phyloP scores from a whole-genome alignment of 2,113 vertebrate species.

The Chionis minor region DNA sequence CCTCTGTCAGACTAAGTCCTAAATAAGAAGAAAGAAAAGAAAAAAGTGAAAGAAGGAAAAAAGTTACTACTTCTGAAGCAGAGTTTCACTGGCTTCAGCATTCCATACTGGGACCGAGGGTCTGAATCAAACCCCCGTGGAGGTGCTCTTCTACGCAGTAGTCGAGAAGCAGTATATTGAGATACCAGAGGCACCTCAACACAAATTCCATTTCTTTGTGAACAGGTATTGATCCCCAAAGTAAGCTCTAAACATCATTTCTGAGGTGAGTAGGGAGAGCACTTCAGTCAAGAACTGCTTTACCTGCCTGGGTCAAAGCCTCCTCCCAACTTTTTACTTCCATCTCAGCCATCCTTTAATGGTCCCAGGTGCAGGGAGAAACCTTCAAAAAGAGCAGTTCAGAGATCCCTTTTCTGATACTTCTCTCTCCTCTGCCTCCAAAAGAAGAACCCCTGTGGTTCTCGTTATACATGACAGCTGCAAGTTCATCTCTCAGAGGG shows the following conservation, averaged over 20 bases:
- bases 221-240: background rate
- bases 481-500: background rate
- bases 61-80: background rate
- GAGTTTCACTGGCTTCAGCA: background rate
- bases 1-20: background rate
- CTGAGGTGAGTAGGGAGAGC: background rate
- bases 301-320: background rate
- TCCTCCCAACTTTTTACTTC: background rate
- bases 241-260: background rate
- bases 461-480: background rate
- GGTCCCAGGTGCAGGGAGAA: background rate
- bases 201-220: background rate
- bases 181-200: background rate
- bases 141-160: background rate
- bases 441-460: background rate
- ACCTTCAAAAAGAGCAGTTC: background rate
- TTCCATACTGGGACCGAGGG: background rate
- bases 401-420: background rate
- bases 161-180: background rate
- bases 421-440: background rate
- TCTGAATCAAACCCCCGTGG: background rate
- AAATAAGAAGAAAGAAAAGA: background rate
- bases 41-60: background rate
- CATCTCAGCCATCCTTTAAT: background rate
- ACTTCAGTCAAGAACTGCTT: background rate